Evolutionary conservation across 2,113 vertebrate genomes (phyloP).

Genomic region (Sebastes schlegelii): DNA sequence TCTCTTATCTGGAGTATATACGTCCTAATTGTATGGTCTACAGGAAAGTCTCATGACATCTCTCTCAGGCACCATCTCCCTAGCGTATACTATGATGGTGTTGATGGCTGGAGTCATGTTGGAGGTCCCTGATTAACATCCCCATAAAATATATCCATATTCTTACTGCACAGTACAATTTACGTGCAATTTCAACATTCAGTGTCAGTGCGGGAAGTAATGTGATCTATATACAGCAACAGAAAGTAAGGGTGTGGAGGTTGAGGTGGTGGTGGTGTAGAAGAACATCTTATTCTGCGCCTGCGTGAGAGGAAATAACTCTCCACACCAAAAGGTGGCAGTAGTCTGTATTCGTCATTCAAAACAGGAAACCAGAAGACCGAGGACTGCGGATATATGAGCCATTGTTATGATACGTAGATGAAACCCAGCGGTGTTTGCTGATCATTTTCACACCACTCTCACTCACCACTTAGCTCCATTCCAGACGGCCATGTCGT

Average conservation of each 20-base stretch:
- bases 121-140: neutral
- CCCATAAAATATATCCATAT: neutral
- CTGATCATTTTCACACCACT: no score
- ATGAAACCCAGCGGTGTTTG: no score
- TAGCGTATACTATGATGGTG: no score
- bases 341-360: no score
- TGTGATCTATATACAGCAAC: neutral
- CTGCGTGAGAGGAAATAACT: neutral
- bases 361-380: no score
- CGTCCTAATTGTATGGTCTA: neutral
- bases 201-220: neutral
- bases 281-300: neutral
- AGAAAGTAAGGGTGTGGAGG: neutral
- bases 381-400: no score
- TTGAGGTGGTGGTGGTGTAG: no score
- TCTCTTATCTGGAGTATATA: neutral
- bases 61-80: neutral
- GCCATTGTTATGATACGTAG: no score
- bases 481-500: no score
- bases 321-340: no score
- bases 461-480: no score
- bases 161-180: neutral
- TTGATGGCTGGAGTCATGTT: no score
- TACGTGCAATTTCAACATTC: neutral
- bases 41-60: neutral